Evolutionary conservation across 2,797 vertebrate genomes (phyloP).

Genomic region (Amblyraja radiata): DNA sequence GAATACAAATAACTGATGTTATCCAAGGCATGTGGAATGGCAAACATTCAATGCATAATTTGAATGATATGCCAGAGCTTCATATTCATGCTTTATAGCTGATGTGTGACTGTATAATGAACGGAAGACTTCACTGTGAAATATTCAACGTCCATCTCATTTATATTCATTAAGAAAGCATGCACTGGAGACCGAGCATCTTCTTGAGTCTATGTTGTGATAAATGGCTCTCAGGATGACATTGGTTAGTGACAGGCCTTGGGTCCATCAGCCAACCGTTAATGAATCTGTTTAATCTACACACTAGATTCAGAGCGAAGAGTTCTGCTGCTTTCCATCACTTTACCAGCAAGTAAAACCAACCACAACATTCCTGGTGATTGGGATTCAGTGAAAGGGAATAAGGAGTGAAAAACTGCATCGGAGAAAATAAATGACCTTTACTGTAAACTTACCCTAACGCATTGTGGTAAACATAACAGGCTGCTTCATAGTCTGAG

Average conservation of each 20-base stretch:
- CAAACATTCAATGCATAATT: neutral
- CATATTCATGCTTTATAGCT: neutral
- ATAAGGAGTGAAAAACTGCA: constrained; percentile 49
- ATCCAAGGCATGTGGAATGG: neutral
- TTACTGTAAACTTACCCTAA: neutral
- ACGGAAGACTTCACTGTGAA: constrained; percentile 38
- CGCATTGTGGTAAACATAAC: neutral
- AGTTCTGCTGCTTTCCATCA: constrained; percentile 56
- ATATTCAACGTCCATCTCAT: constrained; percentile 48
- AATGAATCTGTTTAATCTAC: constrained; percentile 67
- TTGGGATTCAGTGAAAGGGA: constrained; percentile 40
- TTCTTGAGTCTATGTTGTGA: constrained; percentile 50
- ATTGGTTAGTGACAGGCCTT: constrained; percentile 53
- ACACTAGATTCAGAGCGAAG: constrained; percentile 54
- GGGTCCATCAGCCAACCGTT: constrained; percentile 52
- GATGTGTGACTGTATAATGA: neutral
- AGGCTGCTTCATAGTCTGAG: neutral
- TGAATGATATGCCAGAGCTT: neutral
- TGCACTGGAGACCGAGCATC: constrained; percentile 48
- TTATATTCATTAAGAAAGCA: constrained; percentile 53
- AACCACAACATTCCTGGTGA: constrained; percentile 51
- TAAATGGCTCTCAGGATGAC: constrained; percentile 49
- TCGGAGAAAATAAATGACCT: neutral
- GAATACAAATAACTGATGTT: neutral
- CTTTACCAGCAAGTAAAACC: constrained; percentile 47